A percentile compares a stretch with the other conserved stretches of the same genome.
Evolutionary conservation across 2,888 invertebrate genomes (phyloP).

Genomic region (Peribatodes rhomboidaria): DNA sequence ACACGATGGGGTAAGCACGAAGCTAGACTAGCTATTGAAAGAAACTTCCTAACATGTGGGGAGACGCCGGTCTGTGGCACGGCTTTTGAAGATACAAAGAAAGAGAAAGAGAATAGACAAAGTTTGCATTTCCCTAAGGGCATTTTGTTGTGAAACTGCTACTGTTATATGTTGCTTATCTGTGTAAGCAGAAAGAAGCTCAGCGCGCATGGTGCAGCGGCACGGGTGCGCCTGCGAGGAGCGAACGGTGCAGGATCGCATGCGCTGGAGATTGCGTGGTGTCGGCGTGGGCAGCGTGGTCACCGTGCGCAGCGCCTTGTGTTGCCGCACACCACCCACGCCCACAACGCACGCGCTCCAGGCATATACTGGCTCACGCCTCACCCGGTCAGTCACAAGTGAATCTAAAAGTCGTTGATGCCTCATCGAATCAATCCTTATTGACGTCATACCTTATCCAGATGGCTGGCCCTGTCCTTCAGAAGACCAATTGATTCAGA

Average conservation of each 20-base stretch:
- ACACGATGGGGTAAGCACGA: constrained; percentile 77
- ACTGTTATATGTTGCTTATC: neutral
- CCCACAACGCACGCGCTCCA: constrained; percentile 61
- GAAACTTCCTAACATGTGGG: too few relatives aligned
- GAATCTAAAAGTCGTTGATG: too few relatives aligned
- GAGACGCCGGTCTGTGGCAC: too few relatives aligned
- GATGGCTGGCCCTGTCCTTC: constrained; percentile 87
- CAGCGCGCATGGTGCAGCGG: constrained; percentile 83
- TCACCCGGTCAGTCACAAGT: constrained; percentile 66
- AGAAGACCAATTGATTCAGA: constrained; percentile 84
- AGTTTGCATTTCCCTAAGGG: too few relatives aligned
- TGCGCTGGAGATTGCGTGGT: constrained; percentile 90
- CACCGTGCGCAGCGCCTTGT: constrained; percentile 77
- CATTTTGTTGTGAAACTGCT: too few relatives aligned
- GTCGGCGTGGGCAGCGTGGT: constrained; percentile 88
- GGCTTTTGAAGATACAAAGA: too few relatives aligned
- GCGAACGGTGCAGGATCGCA: constrained; percentile 88
- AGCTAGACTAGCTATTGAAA: neutral
- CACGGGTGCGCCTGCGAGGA: constrained; percentile 77
- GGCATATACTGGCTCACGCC: constrained; percentile 45
- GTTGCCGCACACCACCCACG: constrained; percentile 64
- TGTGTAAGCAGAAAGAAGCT: constrained; percentile 74
- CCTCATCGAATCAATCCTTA: too few relatives aligned
- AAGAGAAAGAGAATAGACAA: too few relatives aligned
- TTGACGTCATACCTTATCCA: constrained; percentile 48